phyloP scores from a whole-genome alignment of 2,113 vertebrate genomes.

The Salvator merianae region DNA sequence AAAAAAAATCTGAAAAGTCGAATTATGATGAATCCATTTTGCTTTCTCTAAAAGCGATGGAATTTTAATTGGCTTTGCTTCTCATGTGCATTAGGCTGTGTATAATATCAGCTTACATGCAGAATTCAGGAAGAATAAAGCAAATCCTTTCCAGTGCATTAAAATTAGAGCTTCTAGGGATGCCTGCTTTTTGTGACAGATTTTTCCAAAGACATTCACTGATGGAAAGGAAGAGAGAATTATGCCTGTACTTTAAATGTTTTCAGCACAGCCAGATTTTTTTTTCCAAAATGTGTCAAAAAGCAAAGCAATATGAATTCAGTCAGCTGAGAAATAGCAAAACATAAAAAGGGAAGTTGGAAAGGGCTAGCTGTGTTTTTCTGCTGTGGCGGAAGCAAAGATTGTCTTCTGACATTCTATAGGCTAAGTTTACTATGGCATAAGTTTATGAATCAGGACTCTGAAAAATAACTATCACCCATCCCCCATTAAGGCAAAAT shows the following conservation, averaged over 20 bases:
- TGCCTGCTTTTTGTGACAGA: background rate
- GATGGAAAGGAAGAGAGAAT: conserved; percentile 42
- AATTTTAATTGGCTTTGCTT: conserved; percentile 73
- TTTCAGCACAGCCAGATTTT: conserved; percentile 34
- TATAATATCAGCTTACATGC: conserved; percentile 58
- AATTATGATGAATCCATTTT: conserved; percentile 57
- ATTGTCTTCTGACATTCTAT: background rate
- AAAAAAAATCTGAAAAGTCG: conserved; percentile 45
- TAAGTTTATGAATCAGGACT: background rate
- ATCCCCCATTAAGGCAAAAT: too few species aligned
- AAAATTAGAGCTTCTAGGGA: conserved; percentile 37
- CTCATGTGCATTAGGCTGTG: conserved; percentile 63
- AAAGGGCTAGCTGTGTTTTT: background rate
- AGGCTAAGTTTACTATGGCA: background rate
- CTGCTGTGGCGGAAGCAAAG: background rate
- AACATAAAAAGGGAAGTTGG: background rate
- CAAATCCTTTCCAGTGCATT: conserved; percentile 56
- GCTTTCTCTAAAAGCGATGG: conserved; percentile 56
- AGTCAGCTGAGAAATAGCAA: background rate
- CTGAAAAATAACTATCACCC: too few species aligned
- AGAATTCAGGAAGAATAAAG: conserved; percentile 58
- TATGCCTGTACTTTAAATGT: conserved; percentile 11
- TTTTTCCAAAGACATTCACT: conserved; percentile 32
- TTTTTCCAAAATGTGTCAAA: conserved; percentile 12
- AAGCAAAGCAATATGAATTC: background rate